Evolutionary conservation across 23 tunicate genomes (phyloP).

Genomic region (Halocynthia roretzi): DNA sequence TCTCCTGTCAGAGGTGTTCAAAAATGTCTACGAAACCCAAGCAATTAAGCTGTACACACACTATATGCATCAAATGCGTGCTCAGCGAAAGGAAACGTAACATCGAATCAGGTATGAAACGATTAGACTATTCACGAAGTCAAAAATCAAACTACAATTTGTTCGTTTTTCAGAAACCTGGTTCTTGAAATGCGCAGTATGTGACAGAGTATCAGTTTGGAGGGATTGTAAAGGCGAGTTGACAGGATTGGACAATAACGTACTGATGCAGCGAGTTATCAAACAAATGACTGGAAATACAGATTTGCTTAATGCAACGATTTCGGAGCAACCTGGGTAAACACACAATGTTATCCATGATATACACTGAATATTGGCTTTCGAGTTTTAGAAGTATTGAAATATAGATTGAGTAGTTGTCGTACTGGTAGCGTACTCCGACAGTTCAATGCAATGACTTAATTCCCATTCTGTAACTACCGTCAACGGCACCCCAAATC

Average conservation of each 20-base stretch:
- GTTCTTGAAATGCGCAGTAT: background rate
- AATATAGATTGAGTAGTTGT: too few relatives aligned
- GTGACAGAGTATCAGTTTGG: constrained; percentile 1
- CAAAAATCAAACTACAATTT: background rate
- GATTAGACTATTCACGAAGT: background rate
- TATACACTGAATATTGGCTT: too few relatives aligned
- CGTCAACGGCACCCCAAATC: too few relatives aligned
- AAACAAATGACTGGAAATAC: background rate
- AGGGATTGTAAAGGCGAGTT: background rate
- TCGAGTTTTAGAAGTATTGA: too few relatives aligned
- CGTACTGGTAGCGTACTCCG: too few relatives aligned
- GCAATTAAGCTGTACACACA: constrained; percentile 53
- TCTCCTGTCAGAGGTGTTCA: constrained; percentile 48
- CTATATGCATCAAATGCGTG: constrained; percentile 41
- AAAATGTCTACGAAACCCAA: constrained; percentile 29
- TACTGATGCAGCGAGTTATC: constrained; percentile 4
- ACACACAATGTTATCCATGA: too few relatives aligned
- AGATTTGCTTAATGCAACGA: too few relatives aligned
- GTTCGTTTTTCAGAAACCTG: background rate
- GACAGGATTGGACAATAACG: background rate
- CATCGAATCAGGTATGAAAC: constrained; percentile 29
- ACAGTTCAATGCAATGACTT: too few relatives aligned
- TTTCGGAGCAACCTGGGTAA: too few relatives aligned
- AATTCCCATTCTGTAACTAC: too few relatives aligned
- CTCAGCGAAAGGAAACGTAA: constrained; percentile 22